A percentile compares a stretch with the other conserved stretches of the same genome.
Conservation (phyloP, 2,797 vertebrate species). For the Crocidura indochinensis region DNA sequence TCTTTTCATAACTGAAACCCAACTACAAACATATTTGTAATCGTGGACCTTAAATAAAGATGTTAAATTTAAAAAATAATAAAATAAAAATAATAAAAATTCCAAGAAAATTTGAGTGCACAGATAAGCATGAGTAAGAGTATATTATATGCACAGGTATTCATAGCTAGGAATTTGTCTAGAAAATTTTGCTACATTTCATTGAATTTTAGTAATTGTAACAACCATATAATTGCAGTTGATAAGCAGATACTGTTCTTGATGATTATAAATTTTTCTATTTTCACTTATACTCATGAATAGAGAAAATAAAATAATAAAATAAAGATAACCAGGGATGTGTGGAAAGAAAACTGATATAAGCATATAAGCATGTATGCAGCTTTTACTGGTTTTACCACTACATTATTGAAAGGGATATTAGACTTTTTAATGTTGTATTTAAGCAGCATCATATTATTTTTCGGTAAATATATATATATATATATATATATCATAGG, state of each 20-base stretch:
- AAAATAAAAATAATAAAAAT: too few species aligned
- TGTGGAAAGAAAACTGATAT: too few species aligned
- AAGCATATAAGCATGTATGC: too few species aligned
- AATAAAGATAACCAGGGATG: neutral
- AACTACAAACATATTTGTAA: too few species aligned
- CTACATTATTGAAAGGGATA: neutral
- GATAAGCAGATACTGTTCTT: constrained; percentile 26
- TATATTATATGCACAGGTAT: too few species aligned
- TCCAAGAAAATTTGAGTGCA: neutral
- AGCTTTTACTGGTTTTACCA: too few species aligned
- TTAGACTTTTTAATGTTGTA: neutral
- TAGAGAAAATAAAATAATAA: neutral
- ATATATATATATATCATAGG: neutral
- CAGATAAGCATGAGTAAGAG: too few species aligned
- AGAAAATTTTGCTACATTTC: neutral
- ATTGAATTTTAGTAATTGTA: neutral
- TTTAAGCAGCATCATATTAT: neutral
- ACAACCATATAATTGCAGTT: neutral
- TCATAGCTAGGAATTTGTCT: neutral
- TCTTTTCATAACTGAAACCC: too few species aligned
- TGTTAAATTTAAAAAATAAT: too few species aligned
- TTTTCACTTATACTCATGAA: neutral
- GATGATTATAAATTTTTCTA: neutral
- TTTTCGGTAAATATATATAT: too few species aligned
- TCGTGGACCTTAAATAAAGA: too few species aligned